These are phyloP conservation scores for Marisa cornuarietis DNA, from an alignment of 1,140 invertebrate genomes.

Conservation along the genomic window DNA sequence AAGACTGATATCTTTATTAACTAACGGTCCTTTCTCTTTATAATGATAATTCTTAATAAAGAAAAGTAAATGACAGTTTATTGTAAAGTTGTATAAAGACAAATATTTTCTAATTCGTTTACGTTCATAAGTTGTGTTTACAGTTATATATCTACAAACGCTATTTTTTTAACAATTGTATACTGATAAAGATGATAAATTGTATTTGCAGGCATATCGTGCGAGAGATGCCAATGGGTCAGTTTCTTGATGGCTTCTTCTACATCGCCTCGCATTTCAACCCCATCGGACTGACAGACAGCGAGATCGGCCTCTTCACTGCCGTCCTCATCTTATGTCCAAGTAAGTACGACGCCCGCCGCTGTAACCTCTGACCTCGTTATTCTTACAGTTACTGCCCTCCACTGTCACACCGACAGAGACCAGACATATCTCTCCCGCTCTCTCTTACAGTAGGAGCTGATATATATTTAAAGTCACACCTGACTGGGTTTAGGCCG, in stretches of 20 bases:
- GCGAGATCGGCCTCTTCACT: slow-evolving; percentile 59
- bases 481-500: too few relatives aligned
- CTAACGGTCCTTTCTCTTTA: too few relatives aligned
- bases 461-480: too few relatives aligned
- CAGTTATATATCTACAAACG: too few relatives aligned
- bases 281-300: slow-evolving; percentile 54
- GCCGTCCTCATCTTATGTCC: slow-evolving; percentile 60
- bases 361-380: background rate
- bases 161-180: background rate
- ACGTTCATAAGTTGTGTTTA: too few relatives aligned
- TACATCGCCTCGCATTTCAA: slow-evolving; percentile 56
- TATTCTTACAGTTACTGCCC: background rate
- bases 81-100: too few relatives aligned
- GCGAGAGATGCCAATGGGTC: slow-evolving; percentile 58
- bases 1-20: too few relatives aligned
- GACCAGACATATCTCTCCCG: too few relatives aligned
- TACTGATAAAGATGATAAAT: background rate
- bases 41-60: too few relatives aligned
- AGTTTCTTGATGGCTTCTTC: slow-evolving; percentile 62
- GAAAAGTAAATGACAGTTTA: too few relatives aligned
- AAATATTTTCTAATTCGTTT: too few relatives aligned
- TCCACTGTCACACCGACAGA: background rate
- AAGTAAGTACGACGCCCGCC: slow-evolving; percentile 36
- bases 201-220: slow-evolving; percentile 48
- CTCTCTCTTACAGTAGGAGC: too few relatives aligned